phyloP scores from a whole-genome alignment of 2,113 vertebrate genomes.

The Nerophis ophidion region DNA sequence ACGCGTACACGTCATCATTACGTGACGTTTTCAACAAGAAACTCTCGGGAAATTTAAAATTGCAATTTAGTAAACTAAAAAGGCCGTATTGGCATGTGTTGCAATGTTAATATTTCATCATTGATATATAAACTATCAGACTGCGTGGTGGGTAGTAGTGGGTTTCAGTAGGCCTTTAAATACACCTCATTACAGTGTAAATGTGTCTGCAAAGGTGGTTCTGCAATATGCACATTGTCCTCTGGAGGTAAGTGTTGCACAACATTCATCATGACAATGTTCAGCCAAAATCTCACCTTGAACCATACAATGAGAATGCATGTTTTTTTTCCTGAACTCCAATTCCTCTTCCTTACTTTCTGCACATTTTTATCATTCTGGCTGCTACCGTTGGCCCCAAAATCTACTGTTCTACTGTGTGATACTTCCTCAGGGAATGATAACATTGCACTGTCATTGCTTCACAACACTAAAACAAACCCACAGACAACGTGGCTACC shows the following conservation, averaged over 20 bases:
- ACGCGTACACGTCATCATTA: no score
- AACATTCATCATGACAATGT: background rate
- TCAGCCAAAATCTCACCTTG: conserved; percentile 14
- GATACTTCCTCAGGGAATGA: no score
- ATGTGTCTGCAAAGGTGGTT: conserved; percentile 17
- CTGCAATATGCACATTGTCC: conserved; percentile 7
- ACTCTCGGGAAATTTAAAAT: no score
- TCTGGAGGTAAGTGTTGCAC: conserved; percentile 49
- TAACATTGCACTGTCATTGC: no score
- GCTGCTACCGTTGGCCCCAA: conserved; percentile 23
- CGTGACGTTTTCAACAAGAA: no score
- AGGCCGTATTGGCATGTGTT: no score
- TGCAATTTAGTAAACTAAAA: no score
- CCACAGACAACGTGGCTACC: background rate
- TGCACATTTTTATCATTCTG: conserved; percentile 8
- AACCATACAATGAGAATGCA: conserved; percentile 1
- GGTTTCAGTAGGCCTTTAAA: no score
- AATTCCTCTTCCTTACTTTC: conserved; percentile 19
- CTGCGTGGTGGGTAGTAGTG: no score
- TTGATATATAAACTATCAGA: no score
- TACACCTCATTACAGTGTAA: background rate
- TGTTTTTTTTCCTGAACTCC: conserved; percentile 15
- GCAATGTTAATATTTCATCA: no score
- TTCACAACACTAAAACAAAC: background rate
- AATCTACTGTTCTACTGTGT: background rate